Conservation (phyloP, 2,888 invertebrate species). For the Campoplex capitator region DNA sequence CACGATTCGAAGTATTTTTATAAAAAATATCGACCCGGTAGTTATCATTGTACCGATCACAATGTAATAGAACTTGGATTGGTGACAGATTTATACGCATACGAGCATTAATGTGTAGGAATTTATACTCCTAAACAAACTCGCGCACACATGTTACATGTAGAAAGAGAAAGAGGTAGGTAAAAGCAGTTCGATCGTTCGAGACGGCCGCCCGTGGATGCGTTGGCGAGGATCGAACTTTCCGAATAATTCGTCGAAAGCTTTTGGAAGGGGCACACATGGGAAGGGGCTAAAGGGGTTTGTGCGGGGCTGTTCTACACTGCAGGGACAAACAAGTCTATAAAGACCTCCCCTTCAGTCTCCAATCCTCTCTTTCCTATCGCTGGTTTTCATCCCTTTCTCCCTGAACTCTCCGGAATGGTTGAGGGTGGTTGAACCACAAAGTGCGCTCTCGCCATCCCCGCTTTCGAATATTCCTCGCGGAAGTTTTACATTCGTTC, state of each 20-base stretch:
- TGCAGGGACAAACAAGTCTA: slow-evolving; percentile 80
- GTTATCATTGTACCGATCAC: background rate
- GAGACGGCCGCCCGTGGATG: slow-evolving; percentile 70
- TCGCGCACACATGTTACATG: background rate
- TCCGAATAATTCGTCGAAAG: slow-evolving; percentile 79
- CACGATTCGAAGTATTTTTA: too few relatives aligned
- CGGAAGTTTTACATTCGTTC: slow-evolving; percentile 73
- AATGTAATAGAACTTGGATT: background rate
- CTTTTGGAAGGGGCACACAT: slow-evolving; percentile 50
- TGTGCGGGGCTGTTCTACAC: slow-evolving; percentile 41
- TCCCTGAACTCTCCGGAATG: slow-evolving; percentile 24
- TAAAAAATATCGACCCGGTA: background rate
- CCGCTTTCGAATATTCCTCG: slow-evolving; percentile 65
- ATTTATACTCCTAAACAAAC: background rate
- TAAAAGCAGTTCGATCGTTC: slow-evolving; percentile 70
- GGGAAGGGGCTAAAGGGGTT: slow-evolving; percentile 17
- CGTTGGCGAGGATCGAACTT: slow-evolving; percentile 75
- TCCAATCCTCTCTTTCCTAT: slow-evolving; percentile 40
- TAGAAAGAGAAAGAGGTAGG: slow-evolving; percentile 40
- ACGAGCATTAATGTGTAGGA: background rate
- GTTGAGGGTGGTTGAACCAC: slow-evolving; percentile 28
- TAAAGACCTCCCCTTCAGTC: slow-evolving; percentile 74
- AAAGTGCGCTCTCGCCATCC: slow-evolving; percentile 12
- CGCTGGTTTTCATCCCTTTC: slow-evolving; percentile 59
- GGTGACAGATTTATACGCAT: background rate